Conservation (phyloP, 2,113 vertebrate species). For the Equus quagga region DNA sequence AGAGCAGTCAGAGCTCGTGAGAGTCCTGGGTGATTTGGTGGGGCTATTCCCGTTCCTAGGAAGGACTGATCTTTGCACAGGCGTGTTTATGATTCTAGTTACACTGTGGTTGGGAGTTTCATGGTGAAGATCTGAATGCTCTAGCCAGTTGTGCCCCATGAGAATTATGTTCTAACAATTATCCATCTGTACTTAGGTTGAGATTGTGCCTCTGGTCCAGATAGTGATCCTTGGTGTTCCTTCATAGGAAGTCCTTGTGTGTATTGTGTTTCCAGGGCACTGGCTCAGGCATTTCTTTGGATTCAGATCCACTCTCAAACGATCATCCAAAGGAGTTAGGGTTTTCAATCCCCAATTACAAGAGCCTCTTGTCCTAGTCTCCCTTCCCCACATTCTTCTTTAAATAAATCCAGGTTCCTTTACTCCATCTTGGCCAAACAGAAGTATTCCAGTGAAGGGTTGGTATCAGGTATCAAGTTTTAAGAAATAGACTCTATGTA, state of each 20-base stretch:
- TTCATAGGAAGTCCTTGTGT: not conserved
- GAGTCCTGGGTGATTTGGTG: not conserved
- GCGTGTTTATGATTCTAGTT: not conserved
- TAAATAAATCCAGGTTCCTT: not conserved
- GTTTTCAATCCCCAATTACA: not conserved
- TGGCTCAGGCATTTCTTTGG: not conserved
- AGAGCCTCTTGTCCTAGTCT: not conserved
- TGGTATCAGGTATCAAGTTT: not conserved
- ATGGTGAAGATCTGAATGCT: not conserved
- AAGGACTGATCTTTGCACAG: not conserved
- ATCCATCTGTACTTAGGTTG: too few relatives aligned
- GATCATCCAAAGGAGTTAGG: not conserved
- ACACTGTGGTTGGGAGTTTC: not conserved
- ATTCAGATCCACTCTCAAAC: not conserved
- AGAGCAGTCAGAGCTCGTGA: not conserved
- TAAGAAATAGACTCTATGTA: not conserved
- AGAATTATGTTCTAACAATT: not conserved
- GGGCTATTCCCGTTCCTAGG: not conserved
- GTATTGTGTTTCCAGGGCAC: not conserved
- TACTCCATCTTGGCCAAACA: not conserved
- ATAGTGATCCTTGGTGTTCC: not conserved
- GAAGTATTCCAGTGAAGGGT: not conserved
- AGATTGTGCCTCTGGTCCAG: not conserved
- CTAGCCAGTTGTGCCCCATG: not conserved
- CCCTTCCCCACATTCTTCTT: not conserved